Evolutionary conservation across 2,797 vertebrate genomes (phyloP).

Genomic region (Myotis pilosus): DNA sequence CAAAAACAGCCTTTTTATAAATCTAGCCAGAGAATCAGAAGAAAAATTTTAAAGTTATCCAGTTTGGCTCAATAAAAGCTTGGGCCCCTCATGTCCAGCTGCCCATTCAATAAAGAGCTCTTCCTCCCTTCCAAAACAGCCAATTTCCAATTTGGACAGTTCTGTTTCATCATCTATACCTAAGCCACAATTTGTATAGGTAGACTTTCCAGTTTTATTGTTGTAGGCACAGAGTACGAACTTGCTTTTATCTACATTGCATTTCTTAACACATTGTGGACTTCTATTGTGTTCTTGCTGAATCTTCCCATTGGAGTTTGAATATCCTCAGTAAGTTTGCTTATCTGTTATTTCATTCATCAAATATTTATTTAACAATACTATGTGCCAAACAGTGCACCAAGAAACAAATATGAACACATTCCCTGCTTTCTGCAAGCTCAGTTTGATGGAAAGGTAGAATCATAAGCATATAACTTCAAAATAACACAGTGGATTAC

Average conservation of each 20-base stretch:
- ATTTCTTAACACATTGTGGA: background rate
- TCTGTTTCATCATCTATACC: background rate
- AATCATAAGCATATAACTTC: constrained; percentile 6
- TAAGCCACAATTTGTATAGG: background rate
- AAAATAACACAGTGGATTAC: background rate
- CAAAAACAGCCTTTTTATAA: background rate
- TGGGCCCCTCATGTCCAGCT: background rate
- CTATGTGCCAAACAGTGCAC: background rate
- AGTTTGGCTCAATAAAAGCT: background rate
- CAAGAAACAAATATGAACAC: background rate
- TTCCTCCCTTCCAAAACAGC: background rate
- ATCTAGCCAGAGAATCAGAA: background rate
- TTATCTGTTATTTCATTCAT: background rate
- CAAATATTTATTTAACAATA: constrained; percentile 1
- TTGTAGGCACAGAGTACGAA: background rate
- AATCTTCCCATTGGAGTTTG: background rate
- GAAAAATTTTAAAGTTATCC: background rate
- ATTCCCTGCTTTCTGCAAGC: background rate
- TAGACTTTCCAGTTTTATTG: background rate
- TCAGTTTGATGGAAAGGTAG: background rate
- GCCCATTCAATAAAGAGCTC: background rate
- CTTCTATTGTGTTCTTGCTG: background rate
- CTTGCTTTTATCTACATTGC: background rate
- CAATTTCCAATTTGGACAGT: background rate
- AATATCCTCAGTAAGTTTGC: background rate